Base-by-base conservation (phyloP, 2,888 invertebrate species). In the Lasius platythorax region DNA sequence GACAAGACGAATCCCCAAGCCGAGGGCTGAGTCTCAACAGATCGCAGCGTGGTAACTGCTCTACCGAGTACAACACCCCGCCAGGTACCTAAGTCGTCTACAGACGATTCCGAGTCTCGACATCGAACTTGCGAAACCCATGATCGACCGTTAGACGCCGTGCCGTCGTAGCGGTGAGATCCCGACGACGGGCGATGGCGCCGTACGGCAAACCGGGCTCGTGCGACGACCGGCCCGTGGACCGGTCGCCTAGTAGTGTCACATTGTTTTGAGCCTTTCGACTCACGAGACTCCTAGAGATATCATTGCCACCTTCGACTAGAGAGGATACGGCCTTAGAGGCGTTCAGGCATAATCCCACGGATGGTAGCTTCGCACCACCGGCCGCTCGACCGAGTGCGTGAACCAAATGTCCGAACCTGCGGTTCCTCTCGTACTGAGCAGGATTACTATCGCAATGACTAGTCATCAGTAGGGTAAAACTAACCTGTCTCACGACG, bases 341-440 rank as follows among this genome's bases (percentile, higher is more conserved):
- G 95, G 95, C 95, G 95, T 95, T 96, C 95, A 96, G 95, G 95
- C 95, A 96, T 96, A 96, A 96, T 96, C 96, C 96, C 95, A 93
- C 92, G 95, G 96, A 96, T 96, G 96, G 96, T 96, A 96, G 96
- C 96, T 95, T 96, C 96, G 96, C 96, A 96, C 96, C 96, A 96
- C 95, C 96, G 18, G 8, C 18, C 50, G 50, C 18, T 50, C 50
- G 50, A 50, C 50, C 2, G 18, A 50, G 50, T 50, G 50, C 18
- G 18, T 50, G 50, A 50, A 50, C 18, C 50, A 50, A n/a, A 50
- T 50, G 18, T 50, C 50, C 18, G 18, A 50, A 50, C 18, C 18
- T 50, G 50, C 18, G 2, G 50, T 50, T 50, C 50, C 50, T 50
- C 50, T n/a, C 50, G 96, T 64, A 64, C n/a, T 64, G 67, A 67